Conservation (phyloP, 2,888 invertebrate genomes). For the Tachina fera region DNA sequence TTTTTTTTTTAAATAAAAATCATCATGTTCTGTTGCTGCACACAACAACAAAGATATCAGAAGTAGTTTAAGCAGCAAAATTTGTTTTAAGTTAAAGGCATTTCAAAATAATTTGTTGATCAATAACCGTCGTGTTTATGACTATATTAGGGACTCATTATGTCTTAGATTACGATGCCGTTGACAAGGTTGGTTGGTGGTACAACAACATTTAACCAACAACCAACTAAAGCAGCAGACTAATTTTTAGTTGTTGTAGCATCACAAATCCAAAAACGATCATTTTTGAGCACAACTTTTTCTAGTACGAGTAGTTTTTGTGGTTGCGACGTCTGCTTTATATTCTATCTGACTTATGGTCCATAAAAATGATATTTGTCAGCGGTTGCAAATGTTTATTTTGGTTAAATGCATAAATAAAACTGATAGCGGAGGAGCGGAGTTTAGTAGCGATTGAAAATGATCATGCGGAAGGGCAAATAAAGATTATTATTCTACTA, state of each 20-base stretch:
- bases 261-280: not conserved
- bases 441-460: too few species aligned
- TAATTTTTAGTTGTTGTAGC: not conserved
- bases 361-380: not conserved
- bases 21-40: not conserved
- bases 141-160: conserved; percentile 79
- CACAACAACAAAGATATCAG: conserved; percentile 11
- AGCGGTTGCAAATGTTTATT: conserved; percentile 34
- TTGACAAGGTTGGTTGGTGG: conserved; percentile 67
- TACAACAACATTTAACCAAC: conserved; percentile 11
- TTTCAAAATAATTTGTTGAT: conserved; percentile 79
- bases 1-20: conserved; percentile 24
- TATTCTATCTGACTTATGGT: not conserved
- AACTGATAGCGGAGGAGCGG: not conserved
- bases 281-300: not conserved
- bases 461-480: too few species aligned
- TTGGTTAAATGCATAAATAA: conserved; percentile 18
- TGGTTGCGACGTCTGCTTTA: not conserved
- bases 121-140: conserved; percentile 81
- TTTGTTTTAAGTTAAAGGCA: conserved; percentile 57
- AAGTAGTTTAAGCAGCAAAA: not conserved
- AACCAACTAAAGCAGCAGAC: not conserved
- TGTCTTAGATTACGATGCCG: conserved; percentile 71
- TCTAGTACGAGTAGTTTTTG: not conserved
- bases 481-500: too few species aligned